Percentiles rank a stretch among this genome's conserved stretches.
Evolutionary conservation across 2,797 vertebrate species (phyloP).

Genomic region (Enteromius mattozi): DNA sequence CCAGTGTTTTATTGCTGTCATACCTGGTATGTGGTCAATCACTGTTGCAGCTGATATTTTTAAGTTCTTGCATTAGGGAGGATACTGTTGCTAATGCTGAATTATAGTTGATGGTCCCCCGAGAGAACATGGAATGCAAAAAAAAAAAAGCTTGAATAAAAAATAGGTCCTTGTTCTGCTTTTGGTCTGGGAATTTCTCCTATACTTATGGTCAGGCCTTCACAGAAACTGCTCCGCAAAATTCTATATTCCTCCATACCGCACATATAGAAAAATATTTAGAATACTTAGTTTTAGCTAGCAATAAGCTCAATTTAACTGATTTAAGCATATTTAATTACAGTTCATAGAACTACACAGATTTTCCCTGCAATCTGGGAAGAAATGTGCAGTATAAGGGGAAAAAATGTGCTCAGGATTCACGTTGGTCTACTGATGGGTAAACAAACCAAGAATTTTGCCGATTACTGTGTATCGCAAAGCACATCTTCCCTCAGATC

Average conservation of each 20-base stretch:
- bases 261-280: not conserved
- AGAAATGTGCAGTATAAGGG: not conserved
- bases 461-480: not conserved
- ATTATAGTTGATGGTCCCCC: not conserved
- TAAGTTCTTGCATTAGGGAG: not conserved
- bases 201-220: not conserved
- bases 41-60: constrained; percentile 12
- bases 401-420: not conserved
- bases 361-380: not conserved
- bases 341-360: not conserved
- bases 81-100: not conserved
- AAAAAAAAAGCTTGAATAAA: not conserved
- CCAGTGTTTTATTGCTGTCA: constrained; percentile 3
- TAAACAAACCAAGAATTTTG: constrained; percentile 15
- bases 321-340: not conserved
- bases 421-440: not conserved
- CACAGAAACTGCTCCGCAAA: not conserved
- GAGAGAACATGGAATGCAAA: not conserved
- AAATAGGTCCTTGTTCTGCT: not conserved
- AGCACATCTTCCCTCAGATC: not conserved
- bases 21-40: not conserved
- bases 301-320: not conserved
- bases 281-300: not conserved
- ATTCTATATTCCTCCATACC: not conserved
- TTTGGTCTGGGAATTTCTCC: not conserved